Base-by-base conservation (phyloP, 2,888 invertebrate species). In the Drosophila anomelani region DNA sequence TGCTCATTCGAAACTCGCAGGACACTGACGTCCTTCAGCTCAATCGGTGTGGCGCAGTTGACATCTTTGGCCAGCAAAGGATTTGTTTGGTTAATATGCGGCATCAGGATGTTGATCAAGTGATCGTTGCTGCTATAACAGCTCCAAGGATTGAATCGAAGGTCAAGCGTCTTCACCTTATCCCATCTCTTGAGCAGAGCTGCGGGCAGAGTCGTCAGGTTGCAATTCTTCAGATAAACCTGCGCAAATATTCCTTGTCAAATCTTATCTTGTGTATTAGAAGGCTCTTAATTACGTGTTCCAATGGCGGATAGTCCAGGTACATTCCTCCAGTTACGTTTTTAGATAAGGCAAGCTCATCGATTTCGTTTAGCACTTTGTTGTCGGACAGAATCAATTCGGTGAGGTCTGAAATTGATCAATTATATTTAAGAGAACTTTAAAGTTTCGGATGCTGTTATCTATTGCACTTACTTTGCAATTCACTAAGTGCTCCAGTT, bases 41-140 rank as follows among this genome's bases (percentile, higher is more conserved):
- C 95, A 0, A 93, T 89, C 0, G 97, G 97, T 15, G 94, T 93
- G 1, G 93, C 93, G 88, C 97, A 97, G n/a, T 94, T 94, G 76
- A 75, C 93, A 69, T 92, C 76, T n/a, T 91, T 87, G 76, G 85
- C 70, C 17, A 83, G 68, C 2, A 70, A 8, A 1, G 85, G 78
- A 0, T 62, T 79, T 4, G 81, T 80, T 39, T 68, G 79, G 38
- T 90, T 92, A 2, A 95, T 93, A 20, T 94, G 90, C 0, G 94
- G 93, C 49, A 95, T 94, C 53, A 96, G 91, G n/a, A 93, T 92
- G 38, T 95, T 94, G 17, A 96, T 94, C 92, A 97, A 94, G 95
- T 96, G 96, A 85, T 96, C 95, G 68, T 97, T 96, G 71, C 95
- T 94, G 85, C 96, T 96, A 90, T 97, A 96, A 89, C 97, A 97